Conservation (phyloP, 2,797 vertebrate genomes). For the Hozukius guyotensis region DNA sequence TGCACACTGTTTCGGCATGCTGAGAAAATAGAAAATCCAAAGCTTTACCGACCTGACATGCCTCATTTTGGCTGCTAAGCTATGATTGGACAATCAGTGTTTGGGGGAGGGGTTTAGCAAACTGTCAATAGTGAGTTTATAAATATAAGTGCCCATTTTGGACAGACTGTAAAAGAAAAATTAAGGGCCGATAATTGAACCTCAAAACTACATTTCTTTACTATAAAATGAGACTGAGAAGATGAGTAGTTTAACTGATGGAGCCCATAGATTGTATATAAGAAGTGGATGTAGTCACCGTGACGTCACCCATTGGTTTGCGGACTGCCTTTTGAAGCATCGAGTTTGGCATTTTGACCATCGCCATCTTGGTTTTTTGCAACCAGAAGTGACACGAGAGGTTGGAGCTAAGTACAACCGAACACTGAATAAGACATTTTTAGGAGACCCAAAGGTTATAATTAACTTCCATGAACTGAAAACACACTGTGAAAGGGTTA, state of each 20-base stretch:
- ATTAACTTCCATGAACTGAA: too few species aligned
- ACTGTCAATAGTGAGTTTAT: neutral
- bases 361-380: too few species aligned
- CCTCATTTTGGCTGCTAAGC: neutral
- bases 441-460: too few species aligned
- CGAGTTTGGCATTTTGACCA: too few species aligned
- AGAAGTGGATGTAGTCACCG: too few species aligned
- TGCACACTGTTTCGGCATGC: neutral
- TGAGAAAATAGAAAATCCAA: neutral
- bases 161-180: neutral
- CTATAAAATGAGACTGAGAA: neutral
- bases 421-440: too few species aligned
- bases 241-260: conserved; percentile 5
- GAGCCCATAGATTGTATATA: neutral
- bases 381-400: too few species aligned
- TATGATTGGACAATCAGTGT: neutral
- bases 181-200: neutral
- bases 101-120: neutral
- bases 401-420: fast-evolving
- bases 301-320: too few species aligned
- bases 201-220: neutral
- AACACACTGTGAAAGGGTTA: too few species aligned
- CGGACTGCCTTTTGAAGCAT: too few species aligned
- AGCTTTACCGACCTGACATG: neutral
- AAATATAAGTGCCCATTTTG: neutral